phyloP scores from a whole-genome alignment of 2,888 invertebrate genomes.

The Synanthedon formicaeformis region DNA sequence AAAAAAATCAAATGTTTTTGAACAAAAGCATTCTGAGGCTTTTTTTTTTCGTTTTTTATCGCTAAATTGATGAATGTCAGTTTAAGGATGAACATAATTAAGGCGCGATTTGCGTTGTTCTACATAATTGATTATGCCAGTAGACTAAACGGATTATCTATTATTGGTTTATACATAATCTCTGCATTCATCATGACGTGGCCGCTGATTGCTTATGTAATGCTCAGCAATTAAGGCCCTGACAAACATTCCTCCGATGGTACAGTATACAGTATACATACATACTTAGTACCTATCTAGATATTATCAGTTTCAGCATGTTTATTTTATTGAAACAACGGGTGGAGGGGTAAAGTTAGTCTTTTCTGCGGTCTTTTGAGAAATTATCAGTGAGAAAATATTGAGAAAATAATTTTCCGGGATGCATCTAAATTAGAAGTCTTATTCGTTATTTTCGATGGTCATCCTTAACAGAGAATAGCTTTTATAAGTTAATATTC shows the following conservation, averaged over 20 bases:
- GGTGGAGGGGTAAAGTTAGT: too few species aligned
- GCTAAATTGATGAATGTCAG: neutral
- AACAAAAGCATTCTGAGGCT: neutral
- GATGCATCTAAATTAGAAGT: too few species aligned
- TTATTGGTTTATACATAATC: constrained; percentile 29
- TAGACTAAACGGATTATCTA: constrained; percentile 22
- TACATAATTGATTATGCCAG: constrained; percentile 36
- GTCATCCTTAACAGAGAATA: too few species aligned
- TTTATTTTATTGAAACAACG: too few species aligned
- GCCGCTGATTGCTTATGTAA: neutral
- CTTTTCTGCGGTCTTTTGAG: too few species aligned
- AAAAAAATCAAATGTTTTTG: neutral
- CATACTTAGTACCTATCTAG: too few species aligned
- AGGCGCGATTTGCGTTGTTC: constrained; percentile 15
- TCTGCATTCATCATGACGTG: constrained; percentile 12
- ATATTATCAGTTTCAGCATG: too few species aligned
- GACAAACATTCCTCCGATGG: neutral
- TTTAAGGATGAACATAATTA: constrained; percentile 11
- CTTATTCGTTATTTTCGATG: too few species aligned
- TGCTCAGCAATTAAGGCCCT: neutral
- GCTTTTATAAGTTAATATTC: neutral
- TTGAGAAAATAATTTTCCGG: neutral
- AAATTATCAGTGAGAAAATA: too few species aligned
- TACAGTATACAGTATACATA: too few species aligned
- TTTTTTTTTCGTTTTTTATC: neutral